Conservation (phyloP, 2,888 invertebrate genomes). For the Mesorhabditis spiculigera region DNA sequence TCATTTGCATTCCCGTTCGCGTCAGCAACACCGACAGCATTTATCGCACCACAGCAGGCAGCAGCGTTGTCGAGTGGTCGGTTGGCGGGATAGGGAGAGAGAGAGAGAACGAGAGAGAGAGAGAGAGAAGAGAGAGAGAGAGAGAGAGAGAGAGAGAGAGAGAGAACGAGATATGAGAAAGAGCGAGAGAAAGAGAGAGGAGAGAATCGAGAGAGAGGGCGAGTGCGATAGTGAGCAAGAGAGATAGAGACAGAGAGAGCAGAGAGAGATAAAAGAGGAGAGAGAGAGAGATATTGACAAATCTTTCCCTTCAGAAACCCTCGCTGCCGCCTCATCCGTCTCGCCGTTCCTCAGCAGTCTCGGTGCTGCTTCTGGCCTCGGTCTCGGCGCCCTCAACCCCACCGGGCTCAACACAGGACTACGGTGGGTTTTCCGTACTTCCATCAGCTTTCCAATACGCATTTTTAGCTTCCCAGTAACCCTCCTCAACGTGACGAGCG, state of each 20-base stretch:
- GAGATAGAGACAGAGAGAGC: too few relatives aligned
- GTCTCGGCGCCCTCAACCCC: constrained; percentile 3
- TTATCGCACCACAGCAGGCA: constrained; percentile 16
- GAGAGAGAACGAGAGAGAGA: too few relatives aligned
- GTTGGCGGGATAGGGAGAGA: not conserved
- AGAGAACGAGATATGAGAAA: too few relatives aligned
- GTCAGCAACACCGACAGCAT: constrained; percentile 9
- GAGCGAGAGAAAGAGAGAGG: too few relatives aligned
- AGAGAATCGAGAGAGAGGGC: too few relatives aligned
- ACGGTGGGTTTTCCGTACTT: not conserved
- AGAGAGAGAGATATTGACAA: too few relatives aligned
- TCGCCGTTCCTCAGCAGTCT: constrained; percentile 16
- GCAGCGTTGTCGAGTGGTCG: constrained; percentile 12
- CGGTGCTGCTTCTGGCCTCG: constrained; percentile 8
- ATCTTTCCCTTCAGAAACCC: constrained; percentile 9
- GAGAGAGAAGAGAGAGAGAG: too few relatives aligned
- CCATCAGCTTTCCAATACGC: not conserved
- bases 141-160: too few relatives aligned
- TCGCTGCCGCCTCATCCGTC: constrained; percentile 8
- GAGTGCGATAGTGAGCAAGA: too few relatives aligned
- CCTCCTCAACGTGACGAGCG: constrained; percentile 47
- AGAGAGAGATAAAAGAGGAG: too few relatives aligned
- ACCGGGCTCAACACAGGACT: not conserved
- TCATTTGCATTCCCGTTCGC: constrained; percentile 24
- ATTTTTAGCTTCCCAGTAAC: constrained; percentile 21